Evolutionary conservation across 2,113 vertebrate genomes (phyloP), one percentile per base, ranked within the genome.

Genomic region (Sardina pilchardus): DNA sequence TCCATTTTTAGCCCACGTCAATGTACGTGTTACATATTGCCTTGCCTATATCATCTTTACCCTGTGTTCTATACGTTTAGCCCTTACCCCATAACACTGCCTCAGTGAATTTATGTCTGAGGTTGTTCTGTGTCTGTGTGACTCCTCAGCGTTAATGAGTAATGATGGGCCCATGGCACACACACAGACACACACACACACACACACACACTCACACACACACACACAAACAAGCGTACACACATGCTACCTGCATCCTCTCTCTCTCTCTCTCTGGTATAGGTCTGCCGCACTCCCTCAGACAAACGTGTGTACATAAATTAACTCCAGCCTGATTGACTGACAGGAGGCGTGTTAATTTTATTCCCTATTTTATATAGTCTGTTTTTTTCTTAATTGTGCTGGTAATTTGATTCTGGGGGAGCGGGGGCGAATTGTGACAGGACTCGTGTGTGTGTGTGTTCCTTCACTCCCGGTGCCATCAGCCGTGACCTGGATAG

Each of bases 321-420:
- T 88, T 86, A 84, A 14, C 78, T 63, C 80, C n/a, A 78, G 81
- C 78, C n/a, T 82, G 16, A 78, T 45, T 80, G n/a, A 44, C 75
- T 78, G 86, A 89, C 88, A 88, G 85, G 85, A 84, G 78, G 63
- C 78, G 21, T 83, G 71, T 89, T 88, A 83, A 89, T 89, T 90
- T 87, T 44, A 82, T 83, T 71, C 59, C 81, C 8, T 50, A 3
- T 16, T 34, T 78, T 17, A 78, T 78, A 78, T 78, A 14, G n/a
- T 36, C 34, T 34, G 12, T 16, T 78, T 78, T 78, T 34, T 78
- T 34, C 87, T 87, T 87, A 87, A 91, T 90, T 86, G 83, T 81
- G 24, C 82, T 53, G 82, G 85, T 87, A 86, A 87, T 88, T 86
- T 89, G 84, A 63, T 81, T 83, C 83, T 42, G n/a, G 53, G 7